These are phyloP conservation scores for Muntiacus muntjak DNA, from an alignment of 2,113 vertebrate genomes.

Conservation along the genomic window DNA sequence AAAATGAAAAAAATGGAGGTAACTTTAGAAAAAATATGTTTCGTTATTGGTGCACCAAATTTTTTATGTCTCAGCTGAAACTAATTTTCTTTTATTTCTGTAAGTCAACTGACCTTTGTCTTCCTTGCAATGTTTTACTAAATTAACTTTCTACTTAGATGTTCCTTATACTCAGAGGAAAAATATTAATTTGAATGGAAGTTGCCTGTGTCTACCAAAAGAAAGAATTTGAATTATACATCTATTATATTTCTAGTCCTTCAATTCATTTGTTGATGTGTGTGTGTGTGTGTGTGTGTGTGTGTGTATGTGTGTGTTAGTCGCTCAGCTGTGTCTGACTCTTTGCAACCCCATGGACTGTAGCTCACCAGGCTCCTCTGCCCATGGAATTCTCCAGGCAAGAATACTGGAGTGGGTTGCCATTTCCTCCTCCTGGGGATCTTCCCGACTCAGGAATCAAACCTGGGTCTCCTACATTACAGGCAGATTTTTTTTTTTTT, in stretches of 20 bases:
- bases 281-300: neutral
- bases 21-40: no score
- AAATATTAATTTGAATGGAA: slow-evolving; percentile 8
- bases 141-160: neutral
- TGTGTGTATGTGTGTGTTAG: neutral
- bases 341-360: neutral
- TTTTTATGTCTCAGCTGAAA: slow-evolving; percentile 29
- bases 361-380: neutral
- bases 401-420: neutral
- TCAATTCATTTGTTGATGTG: neutral
- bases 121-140: neutral
- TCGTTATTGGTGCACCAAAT: neutral
- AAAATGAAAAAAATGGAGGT: no score
- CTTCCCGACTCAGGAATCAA: neutral
- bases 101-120: neutral
- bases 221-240: neutral
- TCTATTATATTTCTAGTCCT: neutral
- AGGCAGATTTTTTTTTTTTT: neutral
- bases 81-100: slow-evolving; percentile 17
- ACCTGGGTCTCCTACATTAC: neutral
- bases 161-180: neutral
- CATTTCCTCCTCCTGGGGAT: neutral
- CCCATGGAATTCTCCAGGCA: neutral
- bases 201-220: neutral
- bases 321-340: neutral